phyloP scores from a whole-genome alignment of 2,113 vertebrate species.

The Chamaetylas fuelleborni region DNA sequence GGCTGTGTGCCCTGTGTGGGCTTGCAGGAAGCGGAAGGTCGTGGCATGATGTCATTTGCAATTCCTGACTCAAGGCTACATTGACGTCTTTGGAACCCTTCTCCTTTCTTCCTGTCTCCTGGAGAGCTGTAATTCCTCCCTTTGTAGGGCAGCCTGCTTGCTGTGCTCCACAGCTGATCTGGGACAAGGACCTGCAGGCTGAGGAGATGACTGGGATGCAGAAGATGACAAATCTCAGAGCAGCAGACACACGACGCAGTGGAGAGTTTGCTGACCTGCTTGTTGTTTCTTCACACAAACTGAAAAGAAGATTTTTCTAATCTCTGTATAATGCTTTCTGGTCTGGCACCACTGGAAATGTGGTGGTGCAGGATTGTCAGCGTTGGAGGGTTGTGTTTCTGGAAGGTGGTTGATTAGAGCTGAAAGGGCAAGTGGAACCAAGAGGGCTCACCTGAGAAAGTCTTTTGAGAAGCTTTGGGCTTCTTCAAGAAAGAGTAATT shows the following conservation, averaged over 20 bases:
- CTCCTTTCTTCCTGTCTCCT: conserved; percentile 47
- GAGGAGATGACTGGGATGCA: not conserved
- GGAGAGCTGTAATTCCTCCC: conserved; percentile 21
- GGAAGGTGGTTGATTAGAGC: not conserved
- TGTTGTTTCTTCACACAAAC: not conserved
- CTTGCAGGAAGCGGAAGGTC: conserved; percentile 64
- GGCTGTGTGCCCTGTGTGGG: conserved; percentile 32
- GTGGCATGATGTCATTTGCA: conserved; percentile 27
- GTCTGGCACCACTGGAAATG: not conserved
- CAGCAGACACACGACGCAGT: not conserved
- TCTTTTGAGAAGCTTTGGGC: not conserved
- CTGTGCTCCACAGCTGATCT: not conserved
- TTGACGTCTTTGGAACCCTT: conserved; percentile 25
- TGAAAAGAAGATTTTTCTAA: not conserved
- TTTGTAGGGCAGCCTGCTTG: conserved; percentile 39
- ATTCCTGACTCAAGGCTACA: conserved; percentile 52
- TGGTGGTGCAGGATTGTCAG: not conserved
- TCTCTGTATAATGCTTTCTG: not conserved
- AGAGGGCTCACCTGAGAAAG: not conserved
- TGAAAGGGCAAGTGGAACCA: not conserved
- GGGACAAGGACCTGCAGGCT: not conserved
- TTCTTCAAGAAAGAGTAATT: not conserved
- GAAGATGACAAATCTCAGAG: not conserved
- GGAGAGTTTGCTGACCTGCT: not conserved
- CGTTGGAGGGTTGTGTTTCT: not conserved